These are phyloP conservation scores for Chlorospingus semifuscus DNA, from an alignment of 2,797 vertebrate genomes.

Conservation along the genomic window DNA sequence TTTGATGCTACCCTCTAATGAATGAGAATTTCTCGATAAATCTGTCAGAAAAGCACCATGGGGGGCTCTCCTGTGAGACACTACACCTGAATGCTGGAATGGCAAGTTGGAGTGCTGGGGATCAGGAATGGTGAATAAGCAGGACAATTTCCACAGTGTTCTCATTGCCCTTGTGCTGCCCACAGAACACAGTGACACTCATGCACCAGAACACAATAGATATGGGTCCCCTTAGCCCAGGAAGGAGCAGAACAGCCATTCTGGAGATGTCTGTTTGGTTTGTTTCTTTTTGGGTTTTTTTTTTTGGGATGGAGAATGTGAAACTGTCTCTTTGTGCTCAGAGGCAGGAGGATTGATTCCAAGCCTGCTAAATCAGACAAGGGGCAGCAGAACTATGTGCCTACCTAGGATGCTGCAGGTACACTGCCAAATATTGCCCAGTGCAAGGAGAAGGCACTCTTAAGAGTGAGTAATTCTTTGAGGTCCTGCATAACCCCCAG, in stretches of 20 bases:
- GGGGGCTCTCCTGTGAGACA: not conserved
- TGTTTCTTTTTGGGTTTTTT: accelerated
- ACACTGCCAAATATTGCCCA: not conserved
- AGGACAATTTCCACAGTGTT: not conserved
- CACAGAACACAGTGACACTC: not conserved
- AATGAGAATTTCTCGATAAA: not conserved
- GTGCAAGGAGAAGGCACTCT: not conserved
- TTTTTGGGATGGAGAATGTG: not conserved
- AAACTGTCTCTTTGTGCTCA: not conserved
- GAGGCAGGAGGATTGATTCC: not conserved
- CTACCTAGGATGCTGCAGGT: not conserved
- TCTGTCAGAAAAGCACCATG: accelerated
- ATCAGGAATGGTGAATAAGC: not conserved
- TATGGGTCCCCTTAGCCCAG: not conserved
- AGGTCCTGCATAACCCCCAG: not conserved
- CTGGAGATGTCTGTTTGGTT: not conserved
- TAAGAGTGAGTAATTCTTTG: not conserved
- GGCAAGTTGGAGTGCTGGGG: not conserved
- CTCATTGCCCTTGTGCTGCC: not conserved
- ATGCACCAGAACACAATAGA: not conserved
- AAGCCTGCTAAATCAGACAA: not conserved
- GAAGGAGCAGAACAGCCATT: not conserved
- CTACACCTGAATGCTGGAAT: not conserved
- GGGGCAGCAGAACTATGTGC: not conserved
- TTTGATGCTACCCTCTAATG: not conserved